Conservation (phyloP, 1,140 invertebrate genomes). For the Trichonephila clavata region DNA sequence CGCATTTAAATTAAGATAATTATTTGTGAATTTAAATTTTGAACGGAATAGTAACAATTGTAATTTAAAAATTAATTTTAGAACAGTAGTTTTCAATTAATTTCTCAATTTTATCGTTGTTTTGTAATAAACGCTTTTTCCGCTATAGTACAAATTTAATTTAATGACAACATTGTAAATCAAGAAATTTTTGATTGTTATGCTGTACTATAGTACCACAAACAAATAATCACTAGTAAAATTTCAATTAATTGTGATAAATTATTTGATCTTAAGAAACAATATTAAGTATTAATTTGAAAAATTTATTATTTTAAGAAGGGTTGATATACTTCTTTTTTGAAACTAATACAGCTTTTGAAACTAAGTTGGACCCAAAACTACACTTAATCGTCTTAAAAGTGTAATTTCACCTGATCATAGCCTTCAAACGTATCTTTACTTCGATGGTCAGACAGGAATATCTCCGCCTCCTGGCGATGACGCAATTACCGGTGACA, state of each 20-base stretch:
- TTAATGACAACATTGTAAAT: too few relatives aligned
- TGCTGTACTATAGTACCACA: too few relatives aligned
- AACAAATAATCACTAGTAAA: too few relatives aligned
- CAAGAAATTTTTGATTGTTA: too few relatives aligned
- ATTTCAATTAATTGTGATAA: background rate
- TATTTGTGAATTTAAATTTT: too few relatives aligned
- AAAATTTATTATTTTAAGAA: background rate
- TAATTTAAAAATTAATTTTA: too few relatives aligned
- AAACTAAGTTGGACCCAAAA: background rate
- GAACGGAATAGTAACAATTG: too few relatives aligned
- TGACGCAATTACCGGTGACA: slow-evolving; percentile 75
- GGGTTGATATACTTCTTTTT: background rate
- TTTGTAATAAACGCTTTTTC: too few relatives aligned
- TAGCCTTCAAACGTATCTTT: slow-evolving; percentile 16
- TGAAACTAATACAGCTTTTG: background rate
- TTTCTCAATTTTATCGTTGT: too few relatives aligned
- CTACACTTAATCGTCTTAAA: background rate
- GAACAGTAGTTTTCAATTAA: too few relatives aligned
- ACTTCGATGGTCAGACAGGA: background rate
- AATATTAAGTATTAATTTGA: background rate
- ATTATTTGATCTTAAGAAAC: background rate
- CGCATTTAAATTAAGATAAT: too few relatives aligned
- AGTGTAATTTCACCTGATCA: slow-evolving; percentile 6
- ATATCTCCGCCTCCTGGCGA: slow-evolving; percentile 52
- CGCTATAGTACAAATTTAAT: too few relatives aligned